Conservation (phyloP, 2,113 vertebrate genomes). For the Tiliqua scincoides region DNA sequence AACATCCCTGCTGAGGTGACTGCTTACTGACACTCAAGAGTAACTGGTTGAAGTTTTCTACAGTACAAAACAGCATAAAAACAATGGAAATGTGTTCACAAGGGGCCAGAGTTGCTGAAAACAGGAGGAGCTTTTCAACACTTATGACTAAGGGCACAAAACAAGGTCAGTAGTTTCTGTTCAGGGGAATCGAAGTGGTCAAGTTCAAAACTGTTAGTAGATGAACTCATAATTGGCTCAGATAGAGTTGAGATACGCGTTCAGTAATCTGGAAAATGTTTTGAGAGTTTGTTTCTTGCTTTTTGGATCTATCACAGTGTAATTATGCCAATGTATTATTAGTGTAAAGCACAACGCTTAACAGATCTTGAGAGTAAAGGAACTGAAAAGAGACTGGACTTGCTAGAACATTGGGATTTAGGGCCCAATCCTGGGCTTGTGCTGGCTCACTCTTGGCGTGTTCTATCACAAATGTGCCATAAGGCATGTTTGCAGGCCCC, state of each 20-base stretch:
- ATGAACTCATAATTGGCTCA: conserved; percentile 19
- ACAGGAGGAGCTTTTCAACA: not conserved
- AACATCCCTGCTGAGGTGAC: not conserved
- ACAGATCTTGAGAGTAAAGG: not conserved
- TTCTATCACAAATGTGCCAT: no score
- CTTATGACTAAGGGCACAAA: not conserved
- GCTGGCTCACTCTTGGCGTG: no score
- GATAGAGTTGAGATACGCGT: not conserved
- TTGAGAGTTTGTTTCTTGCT: no score
- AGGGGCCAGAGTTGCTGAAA: not conserved
- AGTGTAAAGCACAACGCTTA: conserved; percentile 6
- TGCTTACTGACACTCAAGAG: not conserved
- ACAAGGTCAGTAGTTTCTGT: not conserved
- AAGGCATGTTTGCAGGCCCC: no score
- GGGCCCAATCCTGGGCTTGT: no score
- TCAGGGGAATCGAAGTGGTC: not conserved
- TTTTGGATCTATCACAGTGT: conserved; percentile 12
- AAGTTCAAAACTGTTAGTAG: not conserved
- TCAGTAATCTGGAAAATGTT: conserved; percentile 9
- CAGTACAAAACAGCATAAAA: not conserved
- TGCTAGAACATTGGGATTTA: not conserved
- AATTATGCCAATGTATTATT: conserved; percentile 14
- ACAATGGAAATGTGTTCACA: not conserved
- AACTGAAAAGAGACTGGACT: not conserved
- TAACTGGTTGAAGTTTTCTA: not conserved